These are phyloP conservation scores for Bhutanitis thaidina DNA, from an alignment of 2,888 invertebrate species.

Conservation along the genomic window DNA sequence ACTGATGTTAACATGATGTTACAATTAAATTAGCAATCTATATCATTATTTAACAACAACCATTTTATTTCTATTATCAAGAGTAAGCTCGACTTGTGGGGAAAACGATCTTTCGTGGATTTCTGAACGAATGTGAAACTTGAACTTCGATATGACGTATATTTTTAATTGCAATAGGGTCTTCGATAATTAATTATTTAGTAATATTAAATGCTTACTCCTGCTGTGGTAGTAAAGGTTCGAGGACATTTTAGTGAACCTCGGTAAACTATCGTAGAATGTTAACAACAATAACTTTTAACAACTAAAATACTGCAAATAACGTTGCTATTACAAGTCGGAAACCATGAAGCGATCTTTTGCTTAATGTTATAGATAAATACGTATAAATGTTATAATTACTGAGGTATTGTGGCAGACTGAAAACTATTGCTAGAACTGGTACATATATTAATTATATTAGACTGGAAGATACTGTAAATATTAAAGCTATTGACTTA, in stretches of 20 bases:
- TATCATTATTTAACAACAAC: constrained; percentile 17
- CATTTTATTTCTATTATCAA: constrained; percentile 17
- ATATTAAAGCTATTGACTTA: constrained; percentile 75
- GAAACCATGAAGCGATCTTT: constrained; percentile 28
- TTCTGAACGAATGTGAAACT: neutral
- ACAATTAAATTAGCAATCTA: constrained; percentile 14
- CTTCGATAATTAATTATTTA: neutral
- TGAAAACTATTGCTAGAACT: constrained; percentile 70
- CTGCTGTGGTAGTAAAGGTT: neutral
- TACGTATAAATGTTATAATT: constrained; percentile 55
- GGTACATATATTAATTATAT: constrained; percentile 50
- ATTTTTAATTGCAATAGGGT: too few species aligned
- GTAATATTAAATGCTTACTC: neutral
- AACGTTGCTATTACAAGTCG: constrained; percentile 11
- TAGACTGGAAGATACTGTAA: constrained; percentile 74
- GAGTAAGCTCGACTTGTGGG: constrained; percentile 13
- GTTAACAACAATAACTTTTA: constrained; percentile 23
- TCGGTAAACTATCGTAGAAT: constrained; percentile 19
- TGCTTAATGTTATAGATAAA: constrained; percentile 31
- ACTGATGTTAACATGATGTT: constrained; percentile 4
- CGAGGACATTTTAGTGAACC: neutral
- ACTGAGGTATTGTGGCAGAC: constrained; percentile 75
- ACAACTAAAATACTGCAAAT: constrained; percentile 41
- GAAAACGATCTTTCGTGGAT: neutral
- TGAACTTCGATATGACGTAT: neutral